Base-by-base conservation (phyloP, 2,888 invertebrate genomes). In the Dioctria linearis region DNA sequence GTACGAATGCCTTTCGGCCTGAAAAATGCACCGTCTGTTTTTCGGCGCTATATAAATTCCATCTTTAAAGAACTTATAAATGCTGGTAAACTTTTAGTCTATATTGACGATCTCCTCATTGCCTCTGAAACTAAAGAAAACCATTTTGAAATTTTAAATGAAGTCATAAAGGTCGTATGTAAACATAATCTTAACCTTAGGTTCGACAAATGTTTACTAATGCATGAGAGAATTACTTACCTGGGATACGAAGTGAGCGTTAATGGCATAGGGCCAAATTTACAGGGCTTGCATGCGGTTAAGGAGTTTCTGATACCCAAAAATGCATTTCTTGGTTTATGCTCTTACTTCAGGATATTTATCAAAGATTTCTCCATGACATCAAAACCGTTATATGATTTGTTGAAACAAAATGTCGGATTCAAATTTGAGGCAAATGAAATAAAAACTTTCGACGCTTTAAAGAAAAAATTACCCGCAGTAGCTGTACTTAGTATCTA, bases 401-500 rank as follows among this genome's bases (percentile, higher is more conserved):
- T 46, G 9, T 46, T 46, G 9, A 46, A 46, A 46, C 25, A 54
- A 39, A 13, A 57, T 57, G 42, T 46, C 0, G 6, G 4, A 5
- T 71, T 73, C 73, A 9, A 67, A 9, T 79, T 80, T 13, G 67
- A 65, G 54, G 3, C 5, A 8, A 66, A 66, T 6, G 79, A 80
- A 46, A 5, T 66, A 66, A 49, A 25, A 3, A 13, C 71, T n/a
- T 80, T 82, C 57, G 67, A 80, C 40, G 25, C 3, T 11, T 82
- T 81, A 71, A 83, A 82, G 25, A 8, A 25, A 11, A 80, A 78
- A 54, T 51, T 82, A 43, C 3, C 76, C 5, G 49, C 43, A 8
- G 49, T 79, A 40, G 84, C 83, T 37, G 80, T 86, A 37, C 80
- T 87, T 40, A 82, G 84, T 4, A 79, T 87, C 3, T 87, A 59